Evolutionary conservation across 2,113 vertebrate genomes (phyloP).

Genomic region (Orientallactaga bullata): DNA sequence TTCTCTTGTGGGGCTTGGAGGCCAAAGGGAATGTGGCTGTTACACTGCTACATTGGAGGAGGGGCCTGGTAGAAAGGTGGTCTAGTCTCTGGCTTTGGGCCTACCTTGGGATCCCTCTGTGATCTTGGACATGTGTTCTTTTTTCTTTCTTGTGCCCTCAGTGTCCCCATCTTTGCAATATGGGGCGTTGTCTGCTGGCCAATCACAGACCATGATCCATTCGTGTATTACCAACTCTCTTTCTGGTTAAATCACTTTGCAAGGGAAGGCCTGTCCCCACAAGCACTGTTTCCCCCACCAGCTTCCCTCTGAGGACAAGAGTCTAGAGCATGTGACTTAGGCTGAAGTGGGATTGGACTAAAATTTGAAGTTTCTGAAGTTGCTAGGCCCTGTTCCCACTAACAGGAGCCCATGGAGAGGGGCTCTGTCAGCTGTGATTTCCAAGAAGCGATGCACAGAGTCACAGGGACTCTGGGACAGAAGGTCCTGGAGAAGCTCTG

Average conservation of each 20-base stretch:
- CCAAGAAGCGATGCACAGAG: neutral
- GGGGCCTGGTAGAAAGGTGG: neutral
- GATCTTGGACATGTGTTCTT: neutral
- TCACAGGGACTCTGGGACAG: neutral
- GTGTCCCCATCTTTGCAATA: neutral
- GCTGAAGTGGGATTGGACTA: neutral
- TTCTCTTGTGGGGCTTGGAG: neutral
- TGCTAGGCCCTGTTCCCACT: neutral
- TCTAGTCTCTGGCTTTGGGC: neutral
- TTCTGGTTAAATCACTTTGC: neutral
- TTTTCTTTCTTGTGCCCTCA: conserved; percentile 5
- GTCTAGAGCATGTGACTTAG: neutral
- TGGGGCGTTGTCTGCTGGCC: neutral
- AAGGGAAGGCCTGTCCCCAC: neutral
- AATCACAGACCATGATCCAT: neutral
- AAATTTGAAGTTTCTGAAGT: neutral
- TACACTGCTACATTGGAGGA: neutral
- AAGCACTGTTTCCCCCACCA: neutral
- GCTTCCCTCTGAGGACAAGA: neutral
- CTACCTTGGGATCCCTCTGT: neutral
- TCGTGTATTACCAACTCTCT: neutral
- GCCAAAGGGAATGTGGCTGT: neutral
- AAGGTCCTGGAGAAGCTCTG: neutral
- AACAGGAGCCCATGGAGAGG: neutral
- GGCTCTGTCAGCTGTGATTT: neutral